These are phyloP conservation scores for Diachasmimorpha longicaudata DNA, from an alignment of 1,140 invertebrate genomes.

Conservation along the genomic window DNA sequence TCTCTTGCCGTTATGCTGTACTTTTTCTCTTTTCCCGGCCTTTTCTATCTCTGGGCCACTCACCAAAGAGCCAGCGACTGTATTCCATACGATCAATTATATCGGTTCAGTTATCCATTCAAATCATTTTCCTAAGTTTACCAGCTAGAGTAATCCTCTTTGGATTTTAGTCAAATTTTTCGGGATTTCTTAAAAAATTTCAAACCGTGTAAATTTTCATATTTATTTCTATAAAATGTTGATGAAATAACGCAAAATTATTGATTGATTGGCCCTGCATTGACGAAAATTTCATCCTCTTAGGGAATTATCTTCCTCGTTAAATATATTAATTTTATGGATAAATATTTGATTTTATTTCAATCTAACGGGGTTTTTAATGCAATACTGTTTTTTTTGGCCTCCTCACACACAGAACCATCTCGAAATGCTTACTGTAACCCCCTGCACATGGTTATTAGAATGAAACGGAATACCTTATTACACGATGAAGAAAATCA, in stretches of 20 bases:
- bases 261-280: too few relatives aligned
- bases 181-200: too few relatives aligned
- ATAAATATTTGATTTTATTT: neutral
- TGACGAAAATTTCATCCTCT: too few relatives aligned
- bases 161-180: too few relatives aligned
- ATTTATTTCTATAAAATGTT: too few relatives aligned
- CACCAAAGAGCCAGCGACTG: constrained; percentile 47
- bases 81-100: constrained; percentile 61
- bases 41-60: neutral
- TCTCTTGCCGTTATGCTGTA: neutral
- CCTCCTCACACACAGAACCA: constrained; percentile 2
- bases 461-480: constrained; percentile 30
- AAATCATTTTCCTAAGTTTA: constrained; percentile 45
- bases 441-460: constrained; percentile 27
- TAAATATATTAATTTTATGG: too few relatives aligned
- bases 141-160: neutral
- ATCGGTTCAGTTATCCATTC: constrained; percentile 59
- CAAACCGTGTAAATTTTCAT: too few relatives aligned
- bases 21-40: neutral
- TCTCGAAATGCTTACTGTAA: neutral
- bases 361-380: neutral
- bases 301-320: too few relatives aligned
- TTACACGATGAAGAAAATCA: constrained; percentile 28
- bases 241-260: too few relatives aligned
- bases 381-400: constrained; percentile 18